phyloP scores from a whole-genome alignment of 2,797 vertebrate genomes.

The Crenuchus spilurus region DNA sequence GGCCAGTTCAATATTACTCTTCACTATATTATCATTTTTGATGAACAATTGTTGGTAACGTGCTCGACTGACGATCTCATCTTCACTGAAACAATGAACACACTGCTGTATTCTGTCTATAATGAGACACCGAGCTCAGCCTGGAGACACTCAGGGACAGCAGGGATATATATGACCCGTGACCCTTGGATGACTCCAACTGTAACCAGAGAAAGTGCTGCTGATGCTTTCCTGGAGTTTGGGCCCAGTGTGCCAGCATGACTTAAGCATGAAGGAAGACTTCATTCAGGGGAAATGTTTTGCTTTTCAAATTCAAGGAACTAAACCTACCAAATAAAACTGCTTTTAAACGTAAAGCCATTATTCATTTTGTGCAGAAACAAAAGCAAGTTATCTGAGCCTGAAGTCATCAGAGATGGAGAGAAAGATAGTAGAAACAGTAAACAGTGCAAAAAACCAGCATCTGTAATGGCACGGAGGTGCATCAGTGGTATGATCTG shows the following conservation, averaged over 20 bases:
- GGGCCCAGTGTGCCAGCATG: not conserved
- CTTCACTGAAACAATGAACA: not conserved
- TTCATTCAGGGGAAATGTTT: slow-evolving; percentile 6
- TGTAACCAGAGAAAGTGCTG: slow-evolving; percentile 12
- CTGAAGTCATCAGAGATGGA: no score
- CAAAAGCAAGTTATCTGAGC: no score
- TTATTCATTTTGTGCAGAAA: no score
- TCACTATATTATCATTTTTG: no score
- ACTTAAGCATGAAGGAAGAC: not conserved
- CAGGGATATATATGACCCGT: not conserved
- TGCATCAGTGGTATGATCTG: no score
- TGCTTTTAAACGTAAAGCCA: not conserved
- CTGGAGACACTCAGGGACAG: not conserved
- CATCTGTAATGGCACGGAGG: no score
- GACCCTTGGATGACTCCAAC: not conserved
- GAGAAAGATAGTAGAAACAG: no score
- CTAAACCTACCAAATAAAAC: not conserved
- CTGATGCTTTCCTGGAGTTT: not conserved
- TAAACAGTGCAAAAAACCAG: no score
- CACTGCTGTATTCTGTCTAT: not conserved
- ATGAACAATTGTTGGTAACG: not conserved
- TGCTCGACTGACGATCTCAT: not conserved
- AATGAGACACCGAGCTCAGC: not conserved
- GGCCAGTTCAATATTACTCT: not conserved
- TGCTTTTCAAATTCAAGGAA: slow-evolving; percentile 3